Base-by-base conservation (phyloP, 92 coral and sea anemone species). In the Micromussa lordhowensis region DNA sequence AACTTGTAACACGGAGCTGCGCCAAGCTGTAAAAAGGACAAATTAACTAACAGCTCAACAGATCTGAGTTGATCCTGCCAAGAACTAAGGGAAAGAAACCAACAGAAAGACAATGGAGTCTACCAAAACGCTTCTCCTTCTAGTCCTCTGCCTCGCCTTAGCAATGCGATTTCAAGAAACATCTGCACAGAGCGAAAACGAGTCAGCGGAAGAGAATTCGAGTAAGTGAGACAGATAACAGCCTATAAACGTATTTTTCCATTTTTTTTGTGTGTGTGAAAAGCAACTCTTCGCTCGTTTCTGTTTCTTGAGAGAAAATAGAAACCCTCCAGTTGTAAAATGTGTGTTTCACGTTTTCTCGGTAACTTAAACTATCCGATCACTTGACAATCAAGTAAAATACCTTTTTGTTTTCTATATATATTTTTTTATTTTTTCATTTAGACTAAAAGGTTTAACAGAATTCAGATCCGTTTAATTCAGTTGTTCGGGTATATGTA, bases 11-110 rank as follows among this genome's bases (percentile, higher is more conserved):
- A 73, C 49, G 78, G 28, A 5, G 49, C 78, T 71, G 78, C 12
- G 49, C 18, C 29, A 26, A 73, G 78, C 78, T 34, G 49, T 34
- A 73, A 32, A 73, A 73, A 73, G 53, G 78, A 29, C 51, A 73
- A 73, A 73, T 73, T 73, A 73, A 73, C 51, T 18, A 49, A 73
- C 44, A 73, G 78, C 6, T 8, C 26, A 73, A 26, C 78, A 73
- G 36, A 73, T 34, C 34, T 18, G 53, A 53, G 10, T 73, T 32
- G 51, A 38, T 21, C 21, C 78, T 34, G 28, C 6, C 26, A 73
- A 35, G 78, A 32, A 18, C 78, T 14, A 73, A 73, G 48, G 9
- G 24, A 5, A 72, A 34, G 18, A 28, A 71, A 31, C 21, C 77
- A 38, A 26, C 0, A 12, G 36, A 34, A n/a, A 19, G 17, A 8